Evolutionary conservation across 2,797 vertebrate species (phyloP).

Genomic region (Chiloscyllium punctatum): DNA sequence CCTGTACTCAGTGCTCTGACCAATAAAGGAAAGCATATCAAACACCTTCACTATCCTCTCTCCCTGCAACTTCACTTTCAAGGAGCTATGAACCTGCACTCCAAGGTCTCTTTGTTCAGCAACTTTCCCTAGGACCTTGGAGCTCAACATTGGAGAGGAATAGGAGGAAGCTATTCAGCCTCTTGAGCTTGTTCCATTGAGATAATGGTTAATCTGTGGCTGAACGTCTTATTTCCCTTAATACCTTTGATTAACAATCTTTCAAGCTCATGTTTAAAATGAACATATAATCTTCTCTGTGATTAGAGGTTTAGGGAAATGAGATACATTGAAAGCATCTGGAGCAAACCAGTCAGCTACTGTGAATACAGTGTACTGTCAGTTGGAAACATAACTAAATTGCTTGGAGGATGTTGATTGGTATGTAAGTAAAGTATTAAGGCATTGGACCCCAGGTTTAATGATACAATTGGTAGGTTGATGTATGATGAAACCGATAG

Average conservation of each 20-base stretch:
- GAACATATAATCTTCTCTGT: background rate
- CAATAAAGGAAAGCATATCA: too few relatives aligned
- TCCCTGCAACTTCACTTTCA: too few relatives aligned
- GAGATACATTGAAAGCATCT: background rate
- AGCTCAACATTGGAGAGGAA: background rate
- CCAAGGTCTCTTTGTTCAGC: too few relatives aligned
- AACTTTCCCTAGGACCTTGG: too few relatives aligned
- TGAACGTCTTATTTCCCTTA: background rate
- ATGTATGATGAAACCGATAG: background rate
- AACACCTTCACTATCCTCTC: too few relatives aligned
- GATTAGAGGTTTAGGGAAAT: background rate
- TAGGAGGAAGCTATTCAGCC: background rate
- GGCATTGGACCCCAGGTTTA: background rate
- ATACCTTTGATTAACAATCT: background rate
- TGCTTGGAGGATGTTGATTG: background rate
- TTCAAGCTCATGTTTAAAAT: background rate
- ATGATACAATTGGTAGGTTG: too few relatives aligned
- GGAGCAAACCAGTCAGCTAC: background rate
- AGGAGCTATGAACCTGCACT: too few relatives aligned
- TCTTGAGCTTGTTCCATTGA: background rate
- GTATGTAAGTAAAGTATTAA: background rate
- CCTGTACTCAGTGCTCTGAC: too few relatives aligned
- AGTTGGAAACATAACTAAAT: background rate
- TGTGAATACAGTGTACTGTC: background rate
- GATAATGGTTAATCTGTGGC: background rate